phyloP scores from a whole-genome alignment of 2,113 vertebrate genomes.

The Nansenia antarctica region DNA sequence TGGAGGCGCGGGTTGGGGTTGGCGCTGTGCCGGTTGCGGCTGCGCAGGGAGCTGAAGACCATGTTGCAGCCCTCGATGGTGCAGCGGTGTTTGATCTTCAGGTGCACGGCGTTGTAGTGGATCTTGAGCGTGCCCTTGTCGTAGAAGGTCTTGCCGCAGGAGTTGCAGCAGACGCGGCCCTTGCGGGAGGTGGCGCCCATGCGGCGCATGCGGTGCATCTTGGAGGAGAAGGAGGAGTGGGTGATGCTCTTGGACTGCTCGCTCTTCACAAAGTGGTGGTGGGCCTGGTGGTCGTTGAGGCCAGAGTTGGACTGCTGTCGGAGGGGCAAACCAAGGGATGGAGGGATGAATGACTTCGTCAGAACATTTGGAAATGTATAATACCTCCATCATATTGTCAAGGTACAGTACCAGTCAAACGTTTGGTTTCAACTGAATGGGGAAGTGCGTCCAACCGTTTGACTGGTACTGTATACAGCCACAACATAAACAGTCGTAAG shows the following conservation, averaged over 20 bases:
- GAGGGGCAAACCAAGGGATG: no score
- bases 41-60: slow-evolving; percentile 98
- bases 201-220: slow-evolving; percentile 96
- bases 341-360: no score
- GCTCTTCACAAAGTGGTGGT: slow-evolving; percentile 84
- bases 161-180: slow-evolving; percentile 97
- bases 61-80: slow-evolving; percentile 99
- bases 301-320: slow-evolving; percentile 77
- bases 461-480: no score
- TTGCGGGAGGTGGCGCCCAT: slow-evolving; percentile 97
- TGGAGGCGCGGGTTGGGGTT: slow-evolving; percentile 98
- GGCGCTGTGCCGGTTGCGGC: slow-evolving; percentile 97
- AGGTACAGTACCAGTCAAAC: no score
- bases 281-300: slow-evolving; percentile 80
- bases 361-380: no score
- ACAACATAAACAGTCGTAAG: no score
- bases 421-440: no score
- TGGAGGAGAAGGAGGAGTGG: slow-evolving; percentile 84
- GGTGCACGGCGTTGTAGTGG: slow-evolving; percentile 97
- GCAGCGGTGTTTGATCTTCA: slow-evolving; percentile 98
- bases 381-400: no score
- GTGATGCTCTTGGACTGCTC: slow-evolving; percentile 86
- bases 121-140: slow-evolving; percentile 99
- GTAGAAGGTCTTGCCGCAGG: slow-evolving; percentile 98
- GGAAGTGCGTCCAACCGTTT: no score